These are phyloP conservation scores for Callosobruchus maculatus DNA, from an alignment of 2,888 invertebrate genomes.

Conservation along the genomic window DNA sequence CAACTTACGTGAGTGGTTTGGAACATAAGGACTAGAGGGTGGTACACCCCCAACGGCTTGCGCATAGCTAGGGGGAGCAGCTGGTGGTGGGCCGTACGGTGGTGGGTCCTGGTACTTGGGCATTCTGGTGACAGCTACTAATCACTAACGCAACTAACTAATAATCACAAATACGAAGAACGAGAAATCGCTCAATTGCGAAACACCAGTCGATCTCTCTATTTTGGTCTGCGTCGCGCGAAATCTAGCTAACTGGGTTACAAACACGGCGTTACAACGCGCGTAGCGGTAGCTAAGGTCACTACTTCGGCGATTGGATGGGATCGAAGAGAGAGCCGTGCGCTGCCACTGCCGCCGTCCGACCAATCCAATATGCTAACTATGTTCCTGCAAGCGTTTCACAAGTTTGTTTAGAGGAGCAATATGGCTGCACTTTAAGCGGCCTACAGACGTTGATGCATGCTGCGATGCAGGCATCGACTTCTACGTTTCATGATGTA, in stretches of 20 bases:
- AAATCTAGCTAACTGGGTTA: not conserved
- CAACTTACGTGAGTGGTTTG: constrained; percentile 51
- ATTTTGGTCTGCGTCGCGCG: not conserved
- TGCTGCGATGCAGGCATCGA: too few relatives aligned
- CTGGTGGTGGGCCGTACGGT: constrained; percentile 68
- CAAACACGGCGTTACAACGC: not conserved
- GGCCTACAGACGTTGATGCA: too few relatives aligned
- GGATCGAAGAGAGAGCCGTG: not conserved
- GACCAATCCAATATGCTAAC: not conserved
- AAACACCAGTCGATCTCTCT: not conserved
- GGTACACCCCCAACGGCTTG: constrained; percentile 78
- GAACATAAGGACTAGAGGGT: constrained; percentile 75
- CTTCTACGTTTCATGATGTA: too few relatives aligned
- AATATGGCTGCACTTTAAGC: too few relatives aligned
- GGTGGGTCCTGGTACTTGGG: constrained; percentile 54
- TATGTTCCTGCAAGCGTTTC: not conserved
- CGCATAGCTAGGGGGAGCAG: constrained; percentile 76
- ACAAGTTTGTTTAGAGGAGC: too few relatives aligned
- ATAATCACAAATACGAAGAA: not conserved
- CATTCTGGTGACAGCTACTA: constrained; percentile 10
- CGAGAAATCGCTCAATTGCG: not conserved
- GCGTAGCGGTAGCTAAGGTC: not conserved
- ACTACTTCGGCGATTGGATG: not conserved
- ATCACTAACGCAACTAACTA: not conserved
- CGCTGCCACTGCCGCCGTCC: not conserved